These are phyloP conservation scores for Drosophila rellima DNA, from an alignment of 2,888 invertebrate genomes.

Conservation along the genomic window DNA sequence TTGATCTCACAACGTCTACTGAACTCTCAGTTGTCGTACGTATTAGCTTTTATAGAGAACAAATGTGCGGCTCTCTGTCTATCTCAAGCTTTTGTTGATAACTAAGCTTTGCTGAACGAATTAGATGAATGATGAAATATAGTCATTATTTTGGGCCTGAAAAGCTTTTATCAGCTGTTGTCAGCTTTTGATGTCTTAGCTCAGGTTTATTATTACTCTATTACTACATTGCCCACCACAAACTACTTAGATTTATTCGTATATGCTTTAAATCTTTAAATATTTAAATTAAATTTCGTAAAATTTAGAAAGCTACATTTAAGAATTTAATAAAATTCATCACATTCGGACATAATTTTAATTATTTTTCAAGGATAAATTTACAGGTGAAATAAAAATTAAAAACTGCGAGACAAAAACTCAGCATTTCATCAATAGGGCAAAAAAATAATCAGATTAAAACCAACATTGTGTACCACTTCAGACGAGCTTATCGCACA, in stretches of 20 bases:
- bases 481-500: background rate
- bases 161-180: background rate
- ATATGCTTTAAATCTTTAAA: too few relatives aligned
- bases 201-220: too few relatives aligned
- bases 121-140: background rate
- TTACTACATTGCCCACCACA: too few relatives aligned
- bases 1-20: constrained; percentile 15
- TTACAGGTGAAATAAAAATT: background rate
- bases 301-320: background rate
- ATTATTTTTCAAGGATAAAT: background rate
- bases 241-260: too few relatives aligned
- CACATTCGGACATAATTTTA: too few relatives aligned
- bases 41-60: constrained; percentile 9
- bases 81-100: constrained; percentile 30
- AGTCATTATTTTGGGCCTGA: background rate
- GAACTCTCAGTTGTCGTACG: background rate
- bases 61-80: background rate
- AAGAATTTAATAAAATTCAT: too few relatives aligned
- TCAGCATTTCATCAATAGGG: background rate
- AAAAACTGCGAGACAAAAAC: background rate
- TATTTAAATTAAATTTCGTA: background rate
- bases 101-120: background rate
- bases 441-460: background rate
- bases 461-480: too few relatives aligned
- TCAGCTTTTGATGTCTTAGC: too few relatives aligned